These are phyloP conservation scores for Pitta sordida DNA, from an alignment of 2,113 vertebrate genomes.

Conservation along the genomic window DNA sequence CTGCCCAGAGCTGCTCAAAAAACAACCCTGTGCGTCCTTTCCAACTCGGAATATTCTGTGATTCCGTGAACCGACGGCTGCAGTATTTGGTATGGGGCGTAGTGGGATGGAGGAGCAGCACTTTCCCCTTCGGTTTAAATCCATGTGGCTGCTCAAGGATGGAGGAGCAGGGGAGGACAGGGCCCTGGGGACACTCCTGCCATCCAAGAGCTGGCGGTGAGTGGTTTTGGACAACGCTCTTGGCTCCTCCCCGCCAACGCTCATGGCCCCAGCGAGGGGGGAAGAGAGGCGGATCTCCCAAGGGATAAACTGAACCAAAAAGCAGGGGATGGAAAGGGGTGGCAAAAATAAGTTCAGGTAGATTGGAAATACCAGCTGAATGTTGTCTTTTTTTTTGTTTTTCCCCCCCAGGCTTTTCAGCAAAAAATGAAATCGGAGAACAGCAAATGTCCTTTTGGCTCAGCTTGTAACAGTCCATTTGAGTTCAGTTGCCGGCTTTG, in stretches of 20 bases:
- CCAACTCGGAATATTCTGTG: background rate
- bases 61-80: background rate
- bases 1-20: background rate
- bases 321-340: background rate
- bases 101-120: fast-evolving
- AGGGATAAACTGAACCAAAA: background rate
- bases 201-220: background rate
- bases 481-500: background rate
- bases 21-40: background rate
- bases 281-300: background rate
- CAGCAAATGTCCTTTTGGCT: background rate
- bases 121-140: background rate
- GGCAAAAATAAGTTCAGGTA: background rate
- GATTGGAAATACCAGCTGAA: background rate
- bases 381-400: background rate
- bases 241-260: background rate
- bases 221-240: background rate
- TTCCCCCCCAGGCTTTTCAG: background rate
- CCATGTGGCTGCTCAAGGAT: background rate
- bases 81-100: fast-evolving
- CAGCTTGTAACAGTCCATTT: background rate
- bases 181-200: background rate
- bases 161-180: background rate
- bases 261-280: fast-evolving
- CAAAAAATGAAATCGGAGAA: background rate